Evolutionary conservation across 2,888 invertebrate genomes (phyloP).

Genomic region (Drosophila antonietae): DNA sequence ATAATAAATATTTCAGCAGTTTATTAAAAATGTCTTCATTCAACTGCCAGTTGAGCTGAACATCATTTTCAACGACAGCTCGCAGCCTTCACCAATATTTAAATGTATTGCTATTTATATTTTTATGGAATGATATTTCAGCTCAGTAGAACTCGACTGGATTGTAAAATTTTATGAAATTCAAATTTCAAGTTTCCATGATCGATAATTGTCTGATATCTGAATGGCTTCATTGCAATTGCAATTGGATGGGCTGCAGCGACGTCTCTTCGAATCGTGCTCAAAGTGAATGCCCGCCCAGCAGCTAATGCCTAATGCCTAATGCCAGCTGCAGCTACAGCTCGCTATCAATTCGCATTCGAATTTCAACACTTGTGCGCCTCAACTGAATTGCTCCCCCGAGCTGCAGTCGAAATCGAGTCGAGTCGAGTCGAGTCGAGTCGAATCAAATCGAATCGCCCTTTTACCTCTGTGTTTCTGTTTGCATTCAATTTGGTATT

Average conservation of each 20-base stretch:
- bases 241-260: constrained; percentile 21
- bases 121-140: background rate
- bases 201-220: constrained; percentile 15
- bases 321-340: constrained; percentile 4
- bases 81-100: background rate
- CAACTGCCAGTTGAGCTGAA: constrained; percentile 10
- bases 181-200: too few species aligned
- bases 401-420: constrained; percentile 23
- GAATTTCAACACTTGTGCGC: constrained; percentile 42
- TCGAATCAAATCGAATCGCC: constrained; percentile 14
- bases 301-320: background rate
- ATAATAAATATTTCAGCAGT: background rate
- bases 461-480: constrained; percentile 45
- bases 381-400: constrained; percentile 36
- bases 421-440: background rate
- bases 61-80: background rate
- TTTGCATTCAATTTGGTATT: constrained; percentile 76
- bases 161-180: too few species aligned
- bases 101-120: background rate
- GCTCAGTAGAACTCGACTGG: background rate
- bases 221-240: constrained; percentile 36
- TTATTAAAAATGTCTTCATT: background rate
- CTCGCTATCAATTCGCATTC: constrained; percentile 24
- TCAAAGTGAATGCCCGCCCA: constrained; percentile 40
- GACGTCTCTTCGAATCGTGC: constrained; percentile 12